Base-by-base conservation (phyloP, 2,113 vertebrate genomes). In the Poecile atricapillus region DNA sequence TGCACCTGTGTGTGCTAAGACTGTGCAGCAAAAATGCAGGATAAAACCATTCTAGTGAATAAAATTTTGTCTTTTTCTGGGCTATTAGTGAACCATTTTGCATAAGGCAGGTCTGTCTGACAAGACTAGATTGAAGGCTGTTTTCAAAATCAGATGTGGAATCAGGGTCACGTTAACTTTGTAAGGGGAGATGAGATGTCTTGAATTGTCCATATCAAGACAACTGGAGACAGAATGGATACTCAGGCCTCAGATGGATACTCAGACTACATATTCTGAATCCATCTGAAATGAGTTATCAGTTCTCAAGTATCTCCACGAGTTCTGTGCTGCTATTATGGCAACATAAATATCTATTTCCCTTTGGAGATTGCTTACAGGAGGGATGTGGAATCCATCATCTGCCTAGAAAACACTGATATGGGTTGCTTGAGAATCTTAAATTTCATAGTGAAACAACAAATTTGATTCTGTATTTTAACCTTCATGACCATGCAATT, bases 271-370 rank as follows among this genome's bases (percentile, higher is more conserved):
- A 1, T 37, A 19, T 24, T 50, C 30, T 56, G 25, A 68, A 59
- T 31, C 10, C 20, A 74, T 41, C 33, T 31, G n/a, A 88, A 88
- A 39, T 20, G 44, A 69, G 14, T 13, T 39, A 13, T 23, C 10
- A 56, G 7, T 5, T 33, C 53, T 73, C 23, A 15, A 9, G 5
- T 44, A 37, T 49, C 86, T 67, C 21, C 18, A 35, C 17, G 37
- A 62, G 11, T 41, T 78, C n/a, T 33, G 12, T 0, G 0, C 30
- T 63, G 4, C 28, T 69, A 15, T 41, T n/a, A 16, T 11, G 15
- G 49, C 35, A 64, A 74, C 3, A 5, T 4, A 58, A 59, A 73
- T 62, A 63, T 46, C 43, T 65, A 21, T 25, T 43, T 43, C 17
- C 46, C 41, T 69, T n/a, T 56, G 28, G 14, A 76, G 10, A 33